Base-by-base conservation (phyloP, 2,113 vertebrate species). In the Charina bottae region DNA sequence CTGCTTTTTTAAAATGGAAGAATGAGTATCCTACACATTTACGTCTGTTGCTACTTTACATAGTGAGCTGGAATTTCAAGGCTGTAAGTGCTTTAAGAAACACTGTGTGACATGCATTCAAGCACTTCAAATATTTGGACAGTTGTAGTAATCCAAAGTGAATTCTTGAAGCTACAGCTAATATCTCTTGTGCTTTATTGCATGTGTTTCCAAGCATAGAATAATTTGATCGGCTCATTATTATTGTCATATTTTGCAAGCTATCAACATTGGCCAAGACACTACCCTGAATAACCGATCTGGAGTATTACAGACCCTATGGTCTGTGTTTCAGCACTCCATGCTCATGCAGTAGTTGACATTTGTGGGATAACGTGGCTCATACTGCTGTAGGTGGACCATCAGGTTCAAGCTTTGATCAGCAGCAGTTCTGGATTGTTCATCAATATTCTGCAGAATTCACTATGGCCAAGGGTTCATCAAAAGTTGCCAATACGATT, bases 371-470 rank as follows among this genome's bases (percentile, higher is more conserved):
- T 90, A 91, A 88, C 62, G 3, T 0, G 54, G 72, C 88, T 86
- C 0, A 1, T 85, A 0, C 91, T 54, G 93, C 92, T 3, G 89
- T 2, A 84, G 49, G 87, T 42, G 9, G 59, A 92, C 46, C 85
- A n/a, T 0, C 9, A 59, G 56, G 83, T n/a, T 1, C 0, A 84
- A 89, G 86, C 23, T 90, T n/a, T 6, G 56, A 88, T 84, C 64
- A 42, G n/a, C 21, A 42, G 21, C 13, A 84, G 90, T 87, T 86
- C 0, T 0, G 12, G 6, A 1, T 78, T 78, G 72, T 42, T 11
- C 87, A 12, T 97, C 97, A 98, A 93, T 98, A 98, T 94, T 98
- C 98, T 96, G 97, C 96, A 0, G 97, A 97, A 93, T 96, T 97
- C 95, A 98, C 97, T 0, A 98, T 98, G 0, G 98, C 97, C 95